These are phyloP conservation scores for Cordylochernes scorpioides DNA, from an alignment of 2,888 invertebrate species.

Conservation along the genomic window DNA sequence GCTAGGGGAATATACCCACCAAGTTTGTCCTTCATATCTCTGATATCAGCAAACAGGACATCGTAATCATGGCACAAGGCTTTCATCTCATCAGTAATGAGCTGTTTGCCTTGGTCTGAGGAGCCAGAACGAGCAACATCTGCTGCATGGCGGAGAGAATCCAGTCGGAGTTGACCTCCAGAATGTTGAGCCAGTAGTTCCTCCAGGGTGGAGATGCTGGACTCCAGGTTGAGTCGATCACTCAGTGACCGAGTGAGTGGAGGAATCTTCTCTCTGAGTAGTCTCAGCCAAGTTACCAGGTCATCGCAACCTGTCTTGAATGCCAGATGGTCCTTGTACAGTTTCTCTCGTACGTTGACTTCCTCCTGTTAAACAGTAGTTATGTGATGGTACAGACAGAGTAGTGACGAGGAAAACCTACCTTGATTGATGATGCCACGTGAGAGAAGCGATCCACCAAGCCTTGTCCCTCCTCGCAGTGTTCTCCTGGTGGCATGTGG, in stretches of 20 bases:
- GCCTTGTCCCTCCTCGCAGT: too few relatives aligned
- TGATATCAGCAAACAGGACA: conserved; percentile 53
- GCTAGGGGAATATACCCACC: conserved; percentile 37
- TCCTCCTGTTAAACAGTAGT: too few relatives aligned
- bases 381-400: too few relatives aligned
- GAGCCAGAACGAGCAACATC: conserved; percentile 61
- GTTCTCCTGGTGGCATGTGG: too few relatives aligned
- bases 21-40: conserved; percentile 52
- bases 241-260: conserved; percentile 52
- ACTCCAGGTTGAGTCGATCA: conserved; percentile 63
- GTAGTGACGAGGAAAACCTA: too few relatives aligned
- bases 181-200: conserved; percentile 41
- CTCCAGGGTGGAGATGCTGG: conserved; percentile 59
- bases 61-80: conserved; percentile 59
- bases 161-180: conserved; percentile 59
- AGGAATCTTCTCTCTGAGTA: conserved; percentile 66
- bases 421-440: too few relatives aligned
- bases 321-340: conserved; percentile 53
- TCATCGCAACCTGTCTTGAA: conserved; percentile 80
- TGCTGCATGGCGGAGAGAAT: conserved; percentile 43
- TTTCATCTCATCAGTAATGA: conserved; percentile 56
- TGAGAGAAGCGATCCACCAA: too few relatives aligned
- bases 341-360: too few relatives aligned
- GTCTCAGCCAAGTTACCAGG: conserved; percentile 55
- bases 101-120: conserved; percentile 36